Percentiles rank a stretch among this genome's conserved stretches.
Conservation (phyloP, 2,797 vertebrate species). For the Tarsius wallacei region DNA sequence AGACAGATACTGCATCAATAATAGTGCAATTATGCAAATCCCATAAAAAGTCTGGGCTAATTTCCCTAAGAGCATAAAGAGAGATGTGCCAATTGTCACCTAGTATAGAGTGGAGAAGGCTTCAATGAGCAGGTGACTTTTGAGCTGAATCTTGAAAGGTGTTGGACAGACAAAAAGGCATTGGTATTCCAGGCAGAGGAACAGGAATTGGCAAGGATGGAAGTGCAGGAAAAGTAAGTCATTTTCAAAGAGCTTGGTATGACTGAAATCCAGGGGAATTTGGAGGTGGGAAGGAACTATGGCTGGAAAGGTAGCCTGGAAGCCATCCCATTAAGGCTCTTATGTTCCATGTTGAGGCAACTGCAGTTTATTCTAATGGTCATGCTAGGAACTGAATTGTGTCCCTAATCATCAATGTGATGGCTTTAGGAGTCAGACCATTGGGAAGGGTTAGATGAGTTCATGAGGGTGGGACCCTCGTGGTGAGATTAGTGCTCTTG, state of each 20-base stretch:
- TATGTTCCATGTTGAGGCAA: background rate
- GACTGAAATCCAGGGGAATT: background rate
- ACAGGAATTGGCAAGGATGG: background rate
- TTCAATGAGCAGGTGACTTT: background rate
- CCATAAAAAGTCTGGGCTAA: background rate
- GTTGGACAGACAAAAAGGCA: background rate
- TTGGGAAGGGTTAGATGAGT: background rate
- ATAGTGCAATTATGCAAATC: background rate
- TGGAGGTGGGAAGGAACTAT: background rate
- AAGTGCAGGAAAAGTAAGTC: background rate
- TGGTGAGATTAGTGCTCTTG: background rate
- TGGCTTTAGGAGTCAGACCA: background rate
- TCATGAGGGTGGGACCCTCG: background rate
- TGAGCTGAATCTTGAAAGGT: conserved; percentile 21
- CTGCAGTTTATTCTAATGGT: background rate
- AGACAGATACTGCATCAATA: background rate
- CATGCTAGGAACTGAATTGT: background rate
- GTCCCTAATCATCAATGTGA: background rate
- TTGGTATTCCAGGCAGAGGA: background rate
- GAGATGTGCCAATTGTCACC: background rate
- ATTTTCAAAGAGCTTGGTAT: conserved; percentile 6
- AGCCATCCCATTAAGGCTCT: background rate
- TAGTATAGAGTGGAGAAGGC: background rate
- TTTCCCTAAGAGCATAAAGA: background rate
- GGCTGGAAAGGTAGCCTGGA: background rate